Conservation (phyloP, 2,797 vertebrate genomes). For the Urophycis tenuis region DNA sequence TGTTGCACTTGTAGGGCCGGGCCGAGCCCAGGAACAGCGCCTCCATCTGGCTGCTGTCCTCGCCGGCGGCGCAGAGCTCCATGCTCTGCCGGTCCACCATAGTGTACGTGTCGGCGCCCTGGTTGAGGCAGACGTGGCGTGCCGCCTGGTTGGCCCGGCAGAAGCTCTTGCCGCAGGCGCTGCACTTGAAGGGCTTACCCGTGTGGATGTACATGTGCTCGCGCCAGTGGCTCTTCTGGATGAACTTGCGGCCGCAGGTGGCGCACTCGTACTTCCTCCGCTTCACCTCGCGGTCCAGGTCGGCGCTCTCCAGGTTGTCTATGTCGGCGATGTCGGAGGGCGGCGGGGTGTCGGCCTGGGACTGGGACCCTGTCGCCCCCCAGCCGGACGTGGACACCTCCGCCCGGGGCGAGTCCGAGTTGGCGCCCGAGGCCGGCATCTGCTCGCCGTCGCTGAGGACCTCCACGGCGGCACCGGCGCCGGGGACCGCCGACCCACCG, state of each 20-base stretch:
- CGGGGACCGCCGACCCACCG: background rate
- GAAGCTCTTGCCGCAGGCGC: conserved; percentile 97
- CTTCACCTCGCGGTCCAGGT: conserved; percentile 94
- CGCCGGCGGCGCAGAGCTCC: conserved; percentile 84
- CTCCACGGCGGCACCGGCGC: conserved; percentile 69
- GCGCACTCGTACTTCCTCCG: conserved; percentile 94
- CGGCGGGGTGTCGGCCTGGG: conserved; percentile 91
- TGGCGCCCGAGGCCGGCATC: conserved; percentile 80
- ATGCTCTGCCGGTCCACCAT: conserved; percentile 98
- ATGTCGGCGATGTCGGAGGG: conserved; percentile 97
- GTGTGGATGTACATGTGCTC: conserved; percentile 99
- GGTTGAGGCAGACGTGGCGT: conserved; percentile 94
- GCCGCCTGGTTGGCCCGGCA: conserved; percentile 98
- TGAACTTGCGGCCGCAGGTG: conserved; percentile 96
- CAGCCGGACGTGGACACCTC: conserved; percentile 67
- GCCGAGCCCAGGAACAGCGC: conserved; percentile 84
- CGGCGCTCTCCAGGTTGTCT: conserved; percentile 92
- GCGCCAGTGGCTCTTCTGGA: conserved; percentile 99
- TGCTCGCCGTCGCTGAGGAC: conserved; percentile 88
- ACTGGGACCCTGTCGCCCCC: conserved; percentile 72
- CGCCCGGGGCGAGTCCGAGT: conserved; percentile 81
- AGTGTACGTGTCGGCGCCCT: conserved; percentile 92
- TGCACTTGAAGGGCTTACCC: conserved; percentile 97
- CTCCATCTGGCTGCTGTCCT: conserved; percentile 95
- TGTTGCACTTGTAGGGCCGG: conserved; percentile 96